Conservation (phyloP, 2,113 vertebrate species). For the Porphyrio hochstetteri region DNA sequence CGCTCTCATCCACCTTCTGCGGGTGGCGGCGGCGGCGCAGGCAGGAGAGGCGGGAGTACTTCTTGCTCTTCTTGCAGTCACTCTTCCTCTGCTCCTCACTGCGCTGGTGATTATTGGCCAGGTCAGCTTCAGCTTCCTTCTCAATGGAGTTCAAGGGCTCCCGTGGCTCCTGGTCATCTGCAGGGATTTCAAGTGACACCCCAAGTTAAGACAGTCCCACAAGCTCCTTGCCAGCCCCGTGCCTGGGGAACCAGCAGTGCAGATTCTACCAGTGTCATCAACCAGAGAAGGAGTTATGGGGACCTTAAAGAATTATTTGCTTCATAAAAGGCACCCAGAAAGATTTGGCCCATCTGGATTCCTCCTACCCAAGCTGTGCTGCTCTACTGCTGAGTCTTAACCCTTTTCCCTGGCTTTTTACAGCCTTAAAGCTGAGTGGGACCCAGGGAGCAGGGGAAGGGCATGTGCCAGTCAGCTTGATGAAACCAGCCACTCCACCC, state of each 20-base stretch:
- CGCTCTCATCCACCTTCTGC: constrained; percentile 89
- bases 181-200: background rate
- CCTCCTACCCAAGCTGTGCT: background rate
- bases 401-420: background rate
- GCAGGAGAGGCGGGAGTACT: constrained; percentile 87
- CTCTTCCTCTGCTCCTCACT: background rate
- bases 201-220: background rate
- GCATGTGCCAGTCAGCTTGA: background rate
- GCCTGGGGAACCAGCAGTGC: background rate
- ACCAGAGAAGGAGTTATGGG: background rate
- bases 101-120: constrained; percentile 23
- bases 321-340: background rate
- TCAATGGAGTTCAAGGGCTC: constrained; percentile 65
- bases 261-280: background rate
- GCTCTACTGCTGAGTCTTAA: background rate
- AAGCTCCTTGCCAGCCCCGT: background rate
- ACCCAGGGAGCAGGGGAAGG: background rate
- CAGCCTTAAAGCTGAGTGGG: background rate
- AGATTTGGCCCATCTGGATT: background rate
- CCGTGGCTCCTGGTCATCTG: constrained; percentile 85
- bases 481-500: background rate
- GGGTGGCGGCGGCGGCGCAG: constrained; percentile 84
- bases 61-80: constrained; percentile 79
- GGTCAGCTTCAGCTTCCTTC: constrained; percentile 54
- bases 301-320: background rate